phyloP scores from a whole-genome alignment of 2,888 invertebrate species.

The Drosophila colorata region DNA sequence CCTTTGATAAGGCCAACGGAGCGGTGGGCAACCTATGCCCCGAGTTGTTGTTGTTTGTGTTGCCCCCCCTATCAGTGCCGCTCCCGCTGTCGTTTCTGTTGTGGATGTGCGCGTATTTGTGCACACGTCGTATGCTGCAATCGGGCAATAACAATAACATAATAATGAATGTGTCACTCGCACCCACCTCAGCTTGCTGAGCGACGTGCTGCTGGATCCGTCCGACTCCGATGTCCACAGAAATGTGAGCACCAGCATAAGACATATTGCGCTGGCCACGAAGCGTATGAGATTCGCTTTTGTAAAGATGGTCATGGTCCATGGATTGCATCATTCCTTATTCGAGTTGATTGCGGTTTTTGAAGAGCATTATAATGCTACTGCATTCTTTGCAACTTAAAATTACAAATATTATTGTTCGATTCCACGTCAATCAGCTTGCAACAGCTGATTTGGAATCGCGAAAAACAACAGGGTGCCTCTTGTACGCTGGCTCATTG shows the following conservation, averaged over 20 bases:
- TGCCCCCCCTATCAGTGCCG: constrained; percentile 12
- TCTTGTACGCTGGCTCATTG: background rate
- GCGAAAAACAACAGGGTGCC: constrained; percentile 45
- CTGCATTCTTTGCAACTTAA: constrained; percentile 31
- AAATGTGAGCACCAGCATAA: constrained; percentile 83
- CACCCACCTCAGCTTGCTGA: constrained; percentile 81
- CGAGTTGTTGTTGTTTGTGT: constrained; percentile 14
- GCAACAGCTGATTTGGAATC: constrained; percentile 55
- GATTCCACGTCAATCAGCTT: constrained; percentile 35
- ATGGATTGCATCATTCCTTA: constrained; percentile 68
- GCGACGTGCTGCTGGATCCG: constrained; percentile 68
- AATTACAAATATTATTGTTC: constrained; percentile 50
- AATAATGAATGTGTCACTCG: background rate
- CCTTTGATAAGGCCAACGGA: constrained; percentile 69
- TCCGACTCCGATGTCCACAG: constrained; percentile 74
- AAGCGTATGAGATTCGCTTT: constrained; percentile 75
- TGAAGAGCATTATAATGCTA: constrained; percentile 52
- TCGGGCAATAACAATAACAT: background rate
- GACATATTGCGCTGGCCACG: constrained; percentile 72
- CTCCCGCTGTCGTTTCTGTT: constrained; percentile 46
- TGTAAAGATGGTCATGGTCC: constrained; percentile 74
- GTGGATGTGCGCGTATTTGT: constrained; percentile 72
- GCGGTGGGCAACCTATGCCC: constrained; percentile 51
- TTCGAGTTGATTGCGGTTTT: constrained; percentile 30
- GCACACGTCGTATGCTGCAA: constrained; percentile 72